Evolutionary conservation across 2,113 vertebrate species (phyloP), one percentile per base, ranked within the genome.

Genomic region (Rhinogobius similis): DNA sequence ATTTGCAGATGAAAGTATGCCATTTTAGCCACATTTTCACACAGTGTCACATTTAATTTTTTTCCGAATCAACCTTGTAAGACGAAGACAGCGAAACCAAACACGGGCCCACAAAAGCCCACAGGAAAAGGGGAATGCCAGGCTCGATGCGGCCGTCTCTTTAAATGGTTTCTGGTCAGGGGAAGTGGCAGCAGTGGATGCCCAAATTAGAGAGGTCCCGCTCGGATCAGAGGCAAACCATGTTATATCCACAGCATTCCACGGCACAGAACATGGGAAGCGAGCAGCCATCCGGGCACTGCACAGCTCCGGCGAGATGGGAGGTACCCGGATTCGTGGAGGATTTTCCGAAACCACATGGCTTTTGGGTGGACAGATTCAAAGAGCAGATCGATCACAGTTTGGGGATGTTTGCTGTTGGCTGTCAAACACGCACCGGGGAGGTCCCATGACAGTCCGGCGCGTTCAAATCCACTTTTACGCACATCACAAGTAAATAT

Each of bases 121-220:
- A 66, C 70, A 79, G 63, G 72, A 81, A 81, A 81, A 84, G 88
- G 86, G 89, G 82, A 89, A 87, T 84, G 84, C 87, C 88, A 84
- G 87, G 59, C 85, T 61, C 76, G 67, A 85, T 73, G 79, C 75
- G 84, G 86, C 85, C 79, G 77, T 79, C 72, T 68, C 83, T 87
- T 92, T 89, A 72, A 86, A 84, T 84, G 86, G 87, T 89, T 89
- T 92, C 82, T 91, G 89, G 90, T 90, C 83, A 83, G 83, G 78
- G 89, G 87, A 89, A 90, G 89, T 90, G 86, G 90, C 85, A 89
- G 79, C 67, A 84, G 68, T 83, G 77, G 76, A 86, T 85, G 82
- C 85, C 85, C 85, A 92, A 91, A 92, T 92, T 90, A 92, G 82
- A 91, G 90, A 90, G 79, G 77, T 76, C 78, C 80, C 44, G 50